These are phyloP conservation scores for Ornithoptera alexandrae DNA, from an alignment of 2,888 invertebrate species.

Conservation along the genomic window DNA sequence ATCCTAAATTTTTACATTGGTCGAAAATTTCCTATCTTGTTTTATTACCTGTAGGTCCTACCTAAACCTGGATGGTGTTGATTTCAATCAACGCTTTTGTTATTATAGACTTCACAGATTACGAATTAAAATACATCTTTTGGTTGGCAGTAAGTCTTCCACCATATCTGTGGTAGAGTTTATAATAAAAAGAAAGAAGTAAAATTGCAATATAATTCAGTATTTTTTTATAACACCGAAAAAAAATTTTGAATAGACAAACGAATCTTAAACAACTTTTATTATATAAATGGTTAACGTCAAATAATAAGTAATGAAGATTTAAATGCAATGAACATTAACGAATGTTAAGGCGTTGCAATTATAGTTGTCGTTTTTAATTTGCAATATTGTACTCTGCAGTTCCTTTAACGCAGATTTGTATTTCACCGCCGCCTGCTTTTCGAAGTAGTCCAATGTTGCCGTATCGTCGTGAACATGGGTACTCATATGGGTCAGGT, in stretches of 20 bases:
- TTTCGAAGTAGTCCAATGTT: slow-evolving; percentile 20
- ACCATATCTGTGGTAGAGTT: neutral
- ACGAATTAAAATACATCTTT: too few relatives aligned
- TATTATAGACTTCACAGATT: too few relatives aligned
- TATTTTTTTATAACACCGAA: neutral
- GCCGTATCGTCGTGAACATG: slow-evolving; percentile 2
- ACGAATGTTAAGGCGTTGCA: slow-evolving; percentile 25
- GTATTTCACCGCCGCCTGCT: slow-evolving; percentile 6
- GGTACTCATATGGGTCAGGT: slow-evolving; percentile 14
- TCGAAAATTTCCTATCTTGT: too few relatives aligned
- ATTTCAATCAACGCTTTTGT: too few relatives aligned
- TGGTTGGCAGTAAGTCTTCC: too few relatives aligned
- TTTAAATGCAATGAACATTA: slow-evolving; percentile 12
- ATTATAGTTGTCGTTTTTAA: slow-evolving; percentile 18
- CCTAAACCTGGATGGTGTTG: too few relatives aligned
- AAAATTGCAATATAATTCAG: neutral
- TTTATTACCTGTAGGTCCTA: too few relatives aligned
- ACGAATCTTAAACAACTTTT: neutral
- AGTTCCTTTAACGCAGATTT: slow-evolving; percentile 10
- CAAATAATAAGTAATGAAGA: neutral
- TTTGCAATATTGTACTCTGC: slow-evolving; percentile 6
- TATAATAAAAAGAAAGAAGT: neutral
- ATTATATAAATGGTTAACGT: neutral
- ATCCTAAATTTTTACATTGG: too few relatives aligned
- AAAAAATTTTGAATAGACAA: neutral